Evolutionary conservation across 2,797 vertebrate species (phyloP), one percentile per base, ranked within the genome.

Genomic region (Schizopygopsis malacanthus): DNA sequence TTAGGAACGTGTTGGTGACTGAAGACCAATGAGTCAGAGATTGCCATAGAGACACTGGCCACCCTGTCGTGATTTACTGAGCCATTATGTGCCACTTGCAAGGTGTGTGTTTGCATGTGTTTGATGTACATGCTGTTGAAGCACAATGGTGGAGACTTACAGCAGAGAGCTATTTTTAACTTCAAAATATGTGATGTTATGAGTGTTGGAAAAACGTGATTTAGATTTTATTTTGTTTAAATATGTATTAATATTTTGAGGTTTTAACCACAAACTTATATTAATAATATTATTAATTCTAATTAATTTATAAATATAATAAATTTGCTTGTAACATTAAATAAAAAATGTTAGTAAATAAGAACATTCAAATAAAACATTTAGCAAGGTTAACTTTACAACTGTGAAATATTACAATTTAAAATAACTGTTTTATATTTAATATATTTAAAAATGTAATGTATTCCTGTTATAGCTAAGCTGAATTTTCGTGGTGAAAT

Each of bases 1-100:
- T 63, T 80, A 52, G 75, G 69, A 72, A 72, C 7, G 12, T 11
- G n/a, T 47, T 65, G 37, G 22, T 56, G 78, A 79, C 39, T 20
- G 12, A 84, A 84, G 47, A 59, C 33, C 25, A 81, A 50, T 84
- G 77, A 84, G 39, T 87, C 82, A 76, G 22, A 59, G 43, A 56
- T 84, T 25, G 41, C 76, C 15, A 45, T 47, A 67, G 82, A 84
- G 59, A 81, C 39, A n/a, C 56, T 80, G 67, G 33, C 65, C 79
- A 61, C 43, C 71, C 50, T 52, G 12, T 78, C 8, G 13, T 77
- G 61, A 84, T 78, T 69, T 70, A 59, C 75, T 4, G 45, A 87
- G 73, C 45, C 45, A 61, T 87, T 54, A 80, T 28, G 41, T 67
- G 43, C 12, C 11, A 47, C 37, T 76, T 63, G 43, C 54, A 45